These are phyloP conservation scores for Heptranchias perlo DNA, from an alignment of 2,113 vertebrate species.

Conservation along the genomic window DNA sequence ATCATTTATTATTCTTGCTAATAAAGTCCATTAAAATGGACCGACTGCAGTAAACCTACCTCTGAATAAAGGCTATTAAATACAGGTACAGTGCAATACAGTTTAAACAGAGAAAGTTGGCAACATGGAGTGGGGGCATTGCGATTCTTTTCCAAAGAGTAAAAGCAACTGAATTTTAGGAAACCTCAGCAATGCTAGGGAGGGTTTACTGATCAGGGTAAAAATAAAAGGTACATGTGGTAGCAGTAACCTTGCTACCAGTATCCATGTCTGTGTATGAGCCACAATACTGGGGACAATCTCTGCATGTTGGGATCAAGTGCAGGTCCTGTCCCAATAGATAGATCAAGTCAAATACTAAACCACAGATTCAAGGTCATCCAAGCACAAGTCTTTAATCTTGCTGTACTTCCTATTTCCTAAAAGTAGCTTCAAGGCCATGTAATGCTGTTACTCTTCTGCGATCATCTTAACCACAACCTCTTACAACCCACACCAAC, in stretches of 20 bases:
- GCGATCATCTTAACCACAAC: neutral
- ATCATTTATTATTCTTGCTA: conserved; percentile 12
- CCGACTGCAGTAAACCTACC: neutral
- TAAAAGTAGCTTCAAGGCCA: neutral
- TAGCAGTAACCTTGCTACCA: neutral
- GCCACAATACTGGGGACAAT: neutral
- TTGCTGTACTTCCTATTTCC: too few relatives aligned
- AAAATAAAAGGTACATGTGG: neutral
- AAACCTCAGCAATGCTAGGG: neutral
- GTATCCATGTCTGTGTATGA: neutral
- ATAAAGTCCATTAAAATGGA: neutral
- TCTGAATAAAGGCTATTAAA: neutral
- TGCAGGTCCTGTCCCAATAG: neutral
- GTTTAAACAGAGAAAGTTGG: neutral
- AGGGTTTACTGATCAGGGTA: neutral
- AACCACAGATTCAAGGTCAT: neutral
- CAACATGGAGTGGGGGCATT: neutral
- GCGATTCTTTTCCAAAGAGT: neutral
- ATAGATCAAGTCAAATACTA: neutral
- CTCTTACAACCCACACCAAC: neutral
- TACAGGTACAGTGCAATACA: neutral
- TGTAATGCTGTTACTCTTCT: neutral
- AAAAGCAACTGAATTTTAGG: neutral
- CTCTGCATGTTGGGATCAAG: neutral
- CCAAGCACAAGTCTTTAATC: neutral